These are phyloP conservation scores for Antheraea assamensis DNA, from an alignment of 2,888 invertebrate genomes.

Conservation along the genomic window DNA sequence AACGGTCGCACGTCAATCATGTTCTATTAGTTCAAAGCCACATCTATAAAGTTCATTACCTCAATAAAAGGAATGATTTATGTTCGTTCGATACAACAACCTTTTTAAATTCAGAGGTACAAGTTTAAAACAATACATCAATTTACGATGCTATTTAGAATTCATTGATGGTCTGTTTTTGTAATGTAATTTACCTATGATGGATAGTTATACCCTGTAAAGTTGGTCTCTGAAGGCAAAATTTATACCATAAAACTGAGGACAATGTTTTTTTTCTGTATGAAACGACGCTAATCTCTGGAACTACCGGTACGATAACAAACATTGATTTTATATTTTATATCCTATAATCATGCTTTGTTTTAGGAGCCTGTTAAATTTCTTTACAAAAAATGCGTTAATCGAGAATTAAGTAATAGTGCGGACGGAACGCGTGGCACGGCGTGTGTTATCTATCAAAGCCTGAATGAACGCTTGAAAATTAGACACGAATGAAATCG, in stretches of 20 bases:
- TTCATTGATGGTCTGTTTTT: conserved; percentile 12
- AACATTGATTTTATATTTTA: too few species aligned
- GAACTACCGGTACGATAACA: too few species aligned
- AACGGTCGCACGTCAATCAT: conserved; percentile 72
- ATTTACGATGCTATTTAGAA: not conserved
- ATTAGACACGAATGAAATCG: too few species aligned
- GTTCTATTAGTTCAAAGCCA: conserved; percentile 77
- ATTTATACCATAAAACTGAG: not conserved
- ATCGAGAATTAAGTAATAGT: too few species aligned
- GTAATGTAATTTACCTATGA: not conserved
- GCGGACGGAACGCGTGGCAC: too few species aligned
- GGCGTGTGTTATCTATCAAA: too few species aligned
- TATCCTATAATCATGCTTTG: too few species aligned
- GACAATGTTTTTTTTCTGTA: not conserved
- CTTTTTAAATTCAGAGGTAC: conserved; percentile 8
- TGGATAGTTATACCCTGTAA: not conserved
- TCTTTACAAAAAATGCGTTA: too few species aligned
- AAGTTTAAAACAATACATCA: conserved; percentile 8
- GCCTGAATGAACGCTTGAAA: too few species aligned
- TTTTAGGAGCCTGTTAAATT: too few species aligned
- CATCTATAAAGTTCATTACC: conserved; percentile 74
- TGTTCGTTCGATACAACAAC: conserved; percentile 39
- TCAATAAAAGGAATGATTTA: conserved; percentile 60
- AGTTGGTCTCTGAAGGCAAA: not conserved
- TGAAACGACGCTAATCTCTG: too few species aligned